A percentile compares a stretch with the other conserved stretches of the same genome.
Conservation (phyloP, 2,888 invertebrate genomes). For the Lochmaea crataegi region DNA sequence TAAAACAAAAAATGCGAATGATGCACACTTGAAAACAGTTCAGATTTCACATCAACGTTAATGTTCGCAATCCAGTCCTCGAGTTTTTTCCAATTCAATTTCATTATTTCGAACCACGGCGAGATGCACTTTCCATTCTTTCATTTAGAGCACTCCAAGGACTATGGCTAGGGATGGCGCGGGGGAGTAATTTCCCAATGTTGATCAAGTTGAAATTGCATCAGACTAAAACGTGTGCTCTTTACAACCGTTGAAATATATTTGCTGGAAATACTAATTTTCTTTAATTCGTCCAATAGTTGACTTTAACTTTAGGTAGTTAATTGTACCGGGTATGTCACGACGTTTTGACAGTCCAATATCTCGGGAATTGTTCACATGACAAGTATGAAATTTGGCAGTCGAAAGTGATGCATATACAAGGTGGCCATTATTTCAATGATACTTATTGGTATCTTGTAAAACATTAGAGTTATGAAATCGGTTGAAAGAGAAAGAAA, state of each 20-base stretch:
- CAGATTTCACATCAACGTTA: conserved; percentile 36
- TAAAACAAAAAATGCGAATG: conserved; percentile 14
- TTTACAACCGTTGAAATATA: not conserved
- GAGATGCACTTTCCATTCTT: conserved; percentile 36
- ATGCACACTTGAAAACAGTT: conserved; percentile 35
- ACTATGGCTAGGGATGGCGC: not conserved
- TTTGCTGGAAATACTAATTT: not conserved
- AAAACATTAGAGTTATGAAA: too few relatives aligned
- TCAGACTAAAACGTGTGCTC: not conserved
- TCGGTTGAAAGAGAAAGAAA: too few relatives aligned
- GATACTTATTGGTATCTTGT: too few relatives aligned
- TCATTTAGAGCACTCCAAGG: conserved; percentile 9
- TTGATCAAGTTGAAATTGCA: conserved; percentile 9
- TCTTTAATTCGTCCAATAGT: not conserved
- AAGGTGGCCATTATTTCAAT: too few relatives aligned
- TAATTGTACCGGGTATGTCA: not conserved
- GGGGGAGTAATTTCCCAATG: conserved; percentile 1
- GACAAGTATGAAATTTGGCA: too few relatives aligned
- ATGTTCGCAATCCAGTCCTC: conserved; percentile 37
- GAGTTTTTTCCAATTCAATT: conserved; percentile 41
- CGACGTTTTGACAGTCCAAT: too few relatives aligned
- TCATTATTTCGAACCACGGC: conserved; percentile 36
- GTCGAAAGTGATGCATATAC: too few relatives aligned
- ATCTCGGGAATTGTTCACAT: too few relatives aligned
- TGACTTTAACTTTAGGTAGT: not conserved